Base-by-base conservation (phyloP, 2,113 vertebrate genomes). In the Ochotona curzoniae region DNA sequence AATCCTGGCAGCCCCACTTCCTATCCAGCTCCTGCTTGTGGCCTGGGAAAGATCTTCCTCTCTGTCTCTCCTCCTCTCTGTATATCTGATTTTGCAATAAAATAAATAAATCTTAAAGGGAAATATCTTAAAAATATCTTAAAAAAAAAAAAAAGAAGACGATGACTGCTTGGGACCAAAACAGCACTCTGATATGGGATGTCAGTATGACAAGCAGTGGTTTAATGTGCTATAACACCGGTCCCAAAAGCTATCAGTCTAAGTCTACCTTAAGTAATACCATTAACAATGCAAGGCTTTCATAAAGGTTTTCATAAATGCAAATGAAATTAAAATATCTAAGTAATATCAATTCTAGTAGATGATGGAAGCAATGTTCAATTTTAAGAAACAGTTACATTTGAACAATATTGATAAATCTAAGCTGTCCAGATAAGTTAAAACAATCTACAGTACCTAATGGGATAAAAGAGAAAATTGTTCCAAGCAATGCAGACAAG, bases 351-450 rank as follows among this genome's bases (percentile, higher is more conserved):
- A 28, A 38, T 26, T 57, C 47, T 0, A 25, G 9, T 47, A 38
- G 44, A 91, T 64, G 54, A 70, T 0, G 28, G 3, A 28, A 60
- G 70, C 44, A 35, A 1, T 47, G n/a, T 70, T 76, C 17, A 44
- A 85, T 20, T 69, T 47, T n/a, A 82, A 66, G 13, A 8, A 44
- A 91, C 73, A 3, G 84, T 76, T 82, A 70, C 13, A 75, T 82
- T 87, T 60, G 71, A 89, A 92, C 75, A 94, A 88, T 71, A 81
- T 14, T 30, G 25, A 91, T 60, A 75, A n/a, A 70, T 51, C 47
- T 76, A 89, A 79, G 25, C 25, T 78, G 10, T 32, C 26, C 15
- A 60, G 26, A 66, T 30, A 69, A 89, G 13, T 4, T 73, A 13
- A 28, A 20, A 63, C 13, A 47, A 66, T 14, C 35, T 60, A 54